A percentile compares a stretch with the other conserved stretches of the same genome.
These are phyloP conservation scores for Ylistrum balloti DNA, from an alignment of 1,140 invertebrate genomes.

Conservation along the genomic window DNA sequence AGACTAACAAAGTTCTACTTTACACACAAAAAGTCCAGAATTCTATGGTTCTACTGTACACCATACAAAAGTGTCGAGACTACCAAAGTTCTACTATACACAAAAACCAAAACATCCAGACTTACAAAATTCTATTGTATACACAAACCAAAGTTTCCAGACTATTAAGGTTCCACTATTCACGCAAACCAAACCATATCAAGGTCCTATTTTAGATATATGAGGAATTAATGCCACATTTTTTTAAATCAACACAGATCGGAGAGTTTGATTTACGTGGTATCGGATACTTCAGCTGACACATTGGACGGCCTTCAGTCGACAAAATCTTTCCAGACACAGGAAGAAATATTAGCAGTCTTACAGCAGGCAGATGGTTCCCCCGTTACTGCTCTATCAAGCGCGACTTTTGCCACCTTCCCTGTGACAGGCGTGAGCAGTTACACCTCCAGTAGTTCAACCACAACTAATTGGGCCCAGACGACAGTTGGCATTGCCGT, in stretches of 20 bases:
- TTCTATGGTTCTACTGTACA: too few species aligned
- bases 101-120: too few species aligned
- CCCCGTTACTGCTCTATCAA: conserved; percentile 49
- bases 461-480: conserved; percentile 51
- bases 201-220: too few species aligned
- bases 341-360: conserved; percentile 47
- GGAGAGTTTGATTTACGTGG: conserved; percentile 54
- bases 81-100: too few species aligned
- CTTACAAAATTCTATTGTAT: too few species aligned
- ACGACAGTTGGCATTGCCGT: conserved; percentile 58
- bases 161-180: too few species aligned
- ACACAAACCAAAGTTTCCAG: too few species aligned
- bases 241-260: conserved; percentile 37
- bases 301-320: conserved; percentile 52
- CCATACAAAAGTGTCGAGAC: too few species aligned
- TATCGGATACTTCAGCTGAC: conserved; percentile 49
- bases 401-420: conserved; percentile 53
- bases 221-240: neutral
- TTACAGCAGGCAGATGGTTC: conserved; percentile 54
- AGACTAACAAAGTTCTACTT: too few species aligned
- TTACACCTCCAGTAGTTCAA: conserved; percentile 28
- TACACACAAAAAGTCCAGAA: too few species aligned
- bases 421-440: conserved; percentile 55
- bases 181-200: too few species aligned
- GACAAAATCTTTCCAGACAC: conserved; percentile 53